Conservation (phyloP, 1,140 invertebrate genomes). For the Brachionus sp. region DNA sequence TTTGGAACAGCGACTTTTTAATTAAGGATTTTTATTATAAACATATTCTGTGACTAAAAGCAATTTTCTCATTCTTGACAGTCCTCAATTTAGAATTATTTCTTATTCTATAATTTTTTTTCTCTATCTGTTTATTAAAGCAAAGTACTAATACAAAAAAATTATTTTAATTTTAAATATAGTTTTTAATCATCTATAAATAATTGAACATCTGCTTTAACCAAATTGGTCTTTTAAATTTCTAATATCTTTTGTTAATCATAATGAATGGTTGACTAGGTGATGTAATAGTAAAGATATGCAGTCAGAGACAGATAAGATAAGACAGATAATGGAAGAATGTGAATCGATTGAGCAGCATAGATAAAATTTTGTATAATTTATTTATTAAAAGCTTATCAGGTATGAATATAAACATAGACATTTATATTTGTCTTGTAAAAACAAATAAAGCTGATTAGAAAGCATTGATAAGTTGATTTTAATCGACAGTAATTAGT, state of each 20-base stretch:
- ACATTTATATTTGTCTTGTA: conserved; percentile 1
- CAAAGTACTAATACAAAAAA: too few species aligned
- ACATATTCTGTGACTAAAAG: not conserved
- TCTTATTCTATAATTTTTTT: too few species aligned
- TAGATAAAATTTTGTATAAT: not conserved
- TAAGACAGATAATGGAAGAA: not conserved
- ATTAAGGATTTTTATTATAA: not conserved
- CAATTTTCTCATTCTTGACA: not conserved
- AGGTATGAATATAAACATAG: conserved; percentile 26
- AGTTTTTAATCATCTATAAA: too few species aligned
- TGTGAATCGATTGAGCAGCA: not conserved
- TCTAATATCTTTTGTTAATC: not conserved
- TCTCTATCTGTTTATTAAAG: too few species aligned
- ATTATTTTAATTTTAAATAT: too few species aligned
- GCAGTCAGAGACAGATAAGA: not conserved
- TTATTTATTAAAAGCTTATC: conserved; percentile 28
- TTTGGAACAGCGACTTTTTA: not conserved
- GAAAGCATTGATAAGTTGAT: conserved; percentile 7
- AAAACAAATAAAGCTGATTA: conserved; percentile 28
- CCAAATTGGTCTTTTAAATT: too few species aligned
- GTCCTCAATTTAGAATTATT: too few species aligned
- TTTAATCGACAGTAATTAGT: not conserved
- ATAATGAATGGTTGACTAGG: not conserved
- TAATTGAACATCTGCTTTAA: too few species aligned
- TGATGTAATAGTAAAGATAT: not conserved